A percentile compares a stretch with the other conserved stretches of the same genome.
These are phyloP conservation scores for Rhodinocichla rosea DNA, from an alignment of 2,113 vertebrate genomes.

Conservation along the genomic window DNA sequence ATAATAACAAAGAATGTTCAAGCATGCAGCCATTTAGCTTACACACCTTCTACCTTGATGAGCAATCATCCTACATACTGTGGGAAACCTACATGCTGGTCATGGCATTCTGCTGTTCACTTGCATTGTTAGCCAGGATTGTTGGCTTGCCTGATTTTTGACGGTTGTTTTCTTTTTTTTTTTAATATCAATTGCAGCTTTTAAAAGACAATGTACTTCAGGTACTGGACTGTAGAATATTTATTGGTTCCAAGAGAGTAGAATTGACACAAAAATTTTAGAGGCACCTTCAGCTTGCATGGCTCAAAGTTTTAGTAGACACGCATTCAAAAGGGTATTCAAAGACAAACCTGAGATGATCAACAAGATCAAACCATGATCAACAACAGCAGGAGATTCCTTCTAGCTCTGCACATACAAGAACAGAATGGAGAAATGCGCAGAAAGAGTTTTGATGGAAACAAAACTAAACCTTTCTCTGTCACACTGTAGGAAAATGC, in stretches of 20 bases:
- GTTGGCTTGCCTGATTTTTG: not conserved
- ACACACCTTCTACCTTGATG: not conserved
- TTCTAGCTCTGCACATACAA: not conserved
- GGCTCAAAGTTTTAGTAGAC: not conserved
- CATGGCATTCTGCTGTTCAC: not conserved
- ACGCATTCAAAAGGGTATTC: not conserved
- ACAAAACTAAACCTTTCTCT: not conserved
- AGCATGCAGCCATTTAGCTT: not conserved
- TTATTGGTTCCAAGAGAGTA: not conserved
- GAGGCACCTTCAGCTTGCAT: not conserved
- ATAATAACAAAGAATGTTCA: not conserved
- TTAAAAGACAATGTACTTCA: not conserved
- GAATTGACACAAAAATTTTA: not conserved
- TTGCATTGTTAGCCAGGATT: not conserved
- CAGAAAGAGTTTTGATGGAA: not conserved
- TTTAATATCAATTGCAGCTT: not conserved
- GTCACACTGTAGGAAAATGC: fast-evolving
- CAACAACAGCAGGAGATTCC: not conserved
- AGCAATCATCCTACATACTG: not conserved
- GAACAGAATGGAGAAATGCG: not conserved
- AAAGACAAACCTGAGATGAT: not conserved
- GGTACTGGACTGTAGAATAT: not conserved
- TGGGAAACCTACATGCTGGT: not conserved
- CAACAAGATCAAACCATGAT: not conserved
- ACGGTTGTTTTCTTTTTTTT: not conserved